phyloP scores from a whole-genome alignment of 2,888 invertebrate species.

The Drosophila conformis region DNA sequence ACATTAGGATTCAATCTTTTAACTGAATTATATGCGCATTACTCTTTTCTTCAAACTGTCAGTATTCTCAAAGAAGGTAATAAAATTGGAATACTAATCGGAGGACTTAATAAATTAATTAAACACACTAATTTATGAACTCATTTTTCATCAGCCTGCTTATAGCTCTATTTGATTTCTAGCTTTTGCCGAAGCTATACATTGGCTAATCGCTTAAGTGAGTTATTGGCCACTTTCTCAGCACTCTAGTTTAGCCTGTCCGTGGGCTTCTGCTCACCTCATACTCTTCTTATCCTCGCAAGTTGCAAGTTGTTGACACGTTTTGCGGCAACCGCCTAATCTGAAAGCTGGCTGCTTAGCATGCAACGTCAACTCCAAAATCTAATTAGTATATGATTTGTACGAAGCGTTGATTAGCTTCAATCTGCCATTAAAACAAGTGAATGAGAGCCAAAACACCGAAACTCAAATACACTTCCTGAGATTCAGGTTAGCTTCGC shows the following conservation, averaged over 20 bases:
- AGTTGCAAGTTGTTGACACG: conserved; percentile 41
- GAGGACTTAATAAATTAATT: not conserved
- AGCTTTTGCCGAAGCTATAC: conserved; percentile 2
- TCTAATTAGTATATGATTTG: conserved; percentile 74
- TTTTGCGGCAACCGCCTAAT: conserved; percentile 42
- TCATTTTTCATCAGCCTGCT: not conserved
- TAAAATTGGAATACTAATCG: not conserved
- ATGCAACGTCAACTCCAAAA: conserved; percentile 52
- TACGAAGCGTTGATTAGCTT: conserved; percentile 62
- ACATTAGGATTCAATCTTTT: not conserved
- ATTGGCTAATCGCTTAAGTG: conserved; percentile 45
- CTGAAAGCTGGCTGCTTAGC: conserved; percentile 58
- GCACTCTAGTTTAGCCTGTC: not conserved
- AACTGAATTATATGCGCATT: not conserved
- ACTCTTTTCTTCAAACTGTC: not conserved
- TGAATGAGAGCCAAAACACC: conserved; percentile 22
- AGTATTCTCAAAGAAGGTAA: not conserved
- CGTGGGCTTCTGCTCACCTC: not conserved
- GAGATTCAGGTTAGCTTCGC: not conserved
- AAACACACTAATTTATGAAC: conserved; percentile 10
- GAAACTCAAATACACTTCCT: conserved; percentile 10
- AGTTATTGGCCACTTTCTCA: conserved; percentile 39
- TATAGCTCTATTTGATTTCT: not conserved
- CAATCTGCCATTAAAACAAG: conserved; percentile 49
- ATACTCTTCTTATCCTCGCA: not conserved